A percentile compares a stretch with the other conserved stretches of the same genome.
These are phyloP conservation scores for Ivindomyrus marchei DNA, from an alignment of 2,113 vertebrate species.

Conservation along the genomic window DNA sequence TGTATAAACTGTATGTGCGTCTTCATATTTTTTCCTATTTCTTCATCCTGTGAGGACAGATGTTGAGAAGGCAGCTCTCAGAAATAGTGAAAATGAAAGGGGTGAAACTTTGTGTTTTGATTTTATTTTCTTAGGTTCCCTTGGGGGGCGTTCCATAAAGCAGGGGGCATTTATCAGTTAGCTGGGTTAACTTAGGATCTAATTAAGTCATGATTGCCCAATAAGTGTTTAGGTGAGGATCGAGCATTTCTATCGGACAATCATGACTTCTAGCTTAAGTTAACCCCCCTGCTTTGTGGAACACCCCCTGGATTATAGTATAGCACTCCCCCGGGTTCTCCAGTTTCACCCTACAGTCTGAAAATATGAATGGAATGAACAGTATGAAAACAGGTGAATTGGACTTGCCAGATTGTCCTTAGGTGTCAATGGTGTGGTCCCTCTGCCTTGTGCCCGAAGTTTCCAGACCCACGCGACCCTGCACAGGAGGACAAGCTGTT, in stretches of 20 bases:
- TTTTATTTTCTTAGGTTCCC: not conserved
- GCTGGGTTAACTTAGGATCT: not conserved
- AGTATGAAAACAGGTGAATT: not conserved
- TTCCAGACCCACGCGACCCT: not conserved
- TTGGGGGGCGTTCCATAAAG: not conserved
- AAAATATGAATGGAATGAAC: not conserved
- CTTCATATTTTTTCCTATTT: not conserved
- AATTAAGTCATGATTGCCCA: not conserved
- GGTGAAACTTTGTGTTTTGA: not conserved
- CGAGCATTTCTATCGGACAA: not conserved
- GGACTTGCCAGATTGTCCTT: not conserved
- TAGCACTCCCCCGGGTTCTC: not conserved
- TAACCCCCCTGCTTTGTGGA: not conserved
- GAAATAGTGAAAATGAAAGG: not conserved
- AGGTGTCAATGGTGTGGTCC: not conserved
- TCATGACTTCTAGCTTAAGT: not conserved
- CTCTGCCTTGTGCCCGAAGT: not conserved
- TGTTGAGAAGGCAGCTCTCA: not conserved
- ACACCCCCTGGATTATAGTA: not conserved
- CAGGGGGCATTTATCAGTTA: not conserved
- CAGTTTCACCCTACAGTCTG: not conserved
- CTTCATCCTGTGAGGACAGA: not conserved
- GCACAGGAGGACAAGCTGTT: not conserved
- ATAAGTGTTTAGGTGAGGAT: not conserved
- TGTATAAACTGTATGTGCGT: not conserved